These are phyloP conservation scores for Mechanitis messenoides DNA, from an alignment of 2,888 invertebrate species.

Conservation along the genomic window DNA sequence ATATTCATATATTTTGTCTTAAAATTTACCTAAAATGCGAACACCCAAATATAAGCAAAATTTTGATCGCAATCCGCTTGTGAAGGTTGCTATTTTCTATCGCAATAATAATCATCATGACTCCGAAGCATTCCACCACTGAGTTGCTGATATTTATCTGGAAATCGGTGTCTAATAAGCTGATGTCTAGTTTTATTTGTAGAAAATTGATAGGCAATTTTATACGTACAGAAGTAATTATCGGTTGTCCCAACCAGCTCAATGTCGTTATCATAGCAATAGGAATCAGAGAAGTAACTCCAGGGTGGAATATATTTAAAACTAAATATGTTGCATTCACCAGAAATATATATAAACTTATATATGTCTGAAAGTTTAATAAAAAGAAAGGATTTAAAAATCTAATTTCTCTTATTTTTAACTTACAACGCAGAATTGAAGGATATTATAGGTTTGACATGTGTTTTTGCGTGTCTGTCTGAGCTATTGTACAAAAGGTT, in stretches of 20 bases:
- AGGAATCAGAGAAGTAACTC: constrained; percentile 44
- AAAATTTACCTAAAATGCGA: constrained; percentile 56
- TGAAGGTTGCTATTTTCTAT: constrained; percentile 50
- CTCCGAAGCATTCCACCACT: constrained; percentile 47
- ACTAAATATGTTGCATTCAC: constrained; percentile 46
- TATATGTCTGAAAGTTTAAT: constrained; percentile 34
- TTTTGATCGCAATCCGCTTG: constrained; percentile 49
- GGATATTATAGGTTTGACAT: too few species aligned
- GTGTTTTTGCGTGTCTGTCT: too few species aligned
- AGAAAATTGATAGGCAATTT: too few species aligned
- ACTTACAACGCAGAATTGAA: too few species aligned
- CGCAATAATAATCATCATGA: constrained; percentile 50
- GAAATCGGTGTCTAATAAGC: constrained; percentile 16
- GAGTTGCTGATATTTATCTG: constrained; percentile 49
- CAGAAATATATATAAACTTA: constrained; percentile 50
- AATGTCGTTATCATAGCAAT: constrained; percentile 44
- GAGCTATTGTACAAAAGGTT: too few species aligned
- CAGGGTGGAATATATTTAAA: constrained; percentile 49
- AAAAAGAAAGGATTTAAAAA: not conserved
- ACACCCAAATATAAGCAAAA: constrained; percentile 53
- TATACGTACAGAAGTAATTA: not conserved
- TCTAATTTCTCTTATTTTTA: not conserved
- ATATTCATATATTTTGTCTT: not conserved
- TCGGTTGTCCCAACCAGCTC: constrained; percentile 19
- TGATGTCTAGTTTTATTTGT: too few species aligned